These are phyloP conservation scores for Promerops cafer DNA, from an alignment of 2,113 vertebrate genomes.

Conservation along the genomic window DNA sequence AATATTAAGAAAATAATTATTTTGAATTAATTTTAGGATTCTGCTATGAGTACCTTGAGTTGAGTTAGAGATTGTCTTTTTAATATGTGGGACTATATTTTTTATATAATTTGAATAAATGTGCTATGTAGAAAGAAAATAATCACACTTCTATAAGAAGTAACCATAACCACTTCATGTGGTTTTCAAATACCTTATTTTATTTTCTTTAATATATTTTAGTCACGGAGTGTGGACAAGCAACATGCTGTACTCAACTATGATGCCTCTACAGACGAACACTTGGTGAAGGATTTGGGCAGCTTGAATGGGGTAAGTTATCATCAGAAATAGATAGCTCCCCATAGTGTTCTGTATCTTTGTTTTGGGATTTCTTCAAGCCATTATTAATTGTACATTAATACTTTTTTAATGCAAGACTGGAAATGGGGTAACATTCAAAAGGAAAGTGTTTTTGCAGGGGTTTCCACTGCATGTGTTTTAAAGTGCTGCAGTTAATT, in stretches of 20 bases:
- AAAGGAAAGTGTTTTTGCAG: background rate
- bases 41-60: accelerated
- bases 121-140: background rate
- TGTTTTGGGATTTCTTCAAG: background rate
- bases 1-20: background rate
- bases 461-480: background rate
- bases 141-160: background rate
- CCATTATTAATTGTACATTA: background rate
- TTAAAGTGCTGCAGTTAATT: background rate
- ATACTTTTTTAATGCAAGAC: background rate
- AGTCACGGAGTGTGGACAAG: constrained; percentile 98
- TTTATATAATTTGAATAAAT: background rate
- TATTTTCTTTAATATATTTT: background rate
- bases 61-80: background rate
- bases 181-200: background rate
- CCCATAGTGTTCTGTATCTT: background rate
- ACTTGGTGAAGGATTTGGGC: constrained; percentile 95
- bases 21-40: background rate
- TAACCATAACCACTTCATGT: background rate
- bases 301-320: constrained; percentile 95
- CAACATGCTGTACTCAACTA: constrained; percentile 98
- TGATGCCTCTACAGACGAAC: constrained; percentile 85
- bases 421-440: background rate
- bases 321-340: background rate
- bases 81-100: background rate